Percentiles rank a stretch among this genome's conserved stretches.
Evolutionary conservation across 2,888 invertebrate genomes (phyloP).

Genomic region (Salticus scenicus): DNA sequence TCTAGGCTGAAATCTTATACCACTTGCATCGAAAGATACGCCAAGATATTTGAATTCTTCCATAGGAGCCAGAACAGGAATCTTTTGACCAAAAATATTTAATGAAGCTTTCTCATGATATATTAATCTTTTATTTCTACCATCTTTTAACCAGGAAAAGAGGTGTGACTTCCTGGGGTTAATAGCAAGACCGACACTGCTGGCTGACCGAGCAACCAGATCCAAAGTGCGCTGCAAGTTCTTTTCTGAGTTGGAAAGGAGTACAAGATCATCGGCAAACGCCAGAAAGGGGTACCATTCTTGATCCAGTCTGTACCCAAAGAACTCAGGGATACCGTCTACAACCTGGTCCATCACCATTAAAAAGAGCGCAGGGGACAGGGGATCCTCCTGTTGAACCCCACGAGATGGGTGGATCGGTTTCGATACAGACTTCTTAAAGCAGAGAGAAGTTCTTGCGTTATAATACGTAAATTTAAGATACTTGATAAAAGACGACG

Average conservation of each 20-base stretch:
- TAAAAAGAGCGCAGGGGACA: not conserved
- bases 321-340: not conserved
- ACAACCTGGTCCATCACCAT: not conserved
- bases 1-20: not conserved
- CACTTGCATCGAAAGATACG: no score
- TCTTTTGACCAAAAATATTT: no score
- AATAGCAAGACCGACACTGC: not conserved
- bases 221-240: not conserved
- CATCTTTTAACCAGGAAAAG: not conserved
- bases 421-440: not conserved
- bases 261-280: not conserved
- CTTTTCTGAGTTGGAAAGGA: not conserved
- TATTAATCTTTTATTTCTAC: not conserved
- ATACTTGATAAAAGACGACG: not conserved
- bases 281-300: not conserved
- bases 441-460: not conserved
- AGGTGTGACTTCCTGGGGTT: not conserved
- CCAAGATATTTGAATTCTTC: no score
- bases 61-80: no score
- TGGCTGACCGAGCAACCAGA: not conserved
- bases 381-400: slow-evolving; percentile 17
- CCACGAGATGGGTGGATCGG: not conserved
- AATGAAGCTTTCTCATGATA: not conserved
- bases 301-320: not conserved
- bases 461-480: not conserved